A percentile compares a stretch with the other conserved stretches of the same genome.
These are phyloP conservation scores for Anadara kagoshimensis DNA, from an alignment of 1,140 invertebrate species.

Conservation along the genomic window DNA sequence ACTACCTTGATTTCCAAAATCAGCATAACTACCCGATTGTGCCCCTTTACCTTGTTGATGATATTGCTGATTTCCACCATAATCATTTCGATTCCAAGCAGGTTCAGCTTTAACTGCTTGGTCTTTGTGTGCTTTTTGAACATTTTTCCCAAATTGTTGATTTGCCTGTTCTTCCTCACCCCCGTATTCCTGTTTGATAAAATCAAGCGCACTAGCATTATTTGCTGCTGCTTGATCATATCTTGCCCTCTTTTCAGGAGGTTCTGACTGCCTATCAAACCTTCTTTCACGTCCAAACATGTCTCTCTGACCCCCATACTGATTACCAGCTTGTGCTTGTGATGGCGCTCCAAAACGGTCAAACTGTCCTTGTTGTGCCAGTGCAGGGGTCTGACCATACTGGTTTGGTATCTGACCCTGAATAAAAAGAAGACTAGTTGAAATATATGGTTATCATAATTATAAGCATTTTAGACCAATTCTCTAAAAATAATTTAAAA, in stretches of 20 bases:
- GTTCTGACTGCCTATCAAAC: conserved; percentile 38
- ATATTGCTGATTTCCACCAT: conserved; percentile 11
- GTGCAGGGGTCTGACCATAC: conserved; percentile 17
- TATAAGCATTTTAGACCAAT: too few species aligned
- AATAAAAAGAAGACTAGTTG: too few species aligned
- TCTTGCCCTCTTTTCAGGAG: conserved; percentile 42
- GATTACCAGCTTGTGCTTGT: conserved; percentile 17
- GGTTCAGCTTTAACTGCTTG: conserved; percentile 28
- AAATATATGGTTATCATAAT: too few species aligned
- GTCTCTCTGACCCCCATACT: conserved; percentile 10
- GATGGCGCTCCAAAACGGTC: conserved; percentile 18
- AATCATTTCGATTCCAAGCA: conserved; percentile 31
- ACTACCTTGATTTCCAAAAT: conserved; percentile 1
- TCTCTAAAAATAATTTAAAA: too few species aligned
- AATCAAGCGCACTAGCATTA: conserved; percentile 52
- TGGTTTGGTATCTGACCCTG: conserved; percentile 11
- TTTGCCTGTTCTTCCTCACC: conserved; percentile 38
- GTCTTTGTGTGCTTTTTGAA: conserved; percentile 17
- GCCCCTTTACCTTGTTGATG: not conserved
- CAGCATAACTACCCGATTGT: not conserved
- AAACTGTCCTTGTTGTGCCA: conserved; percentile 13
- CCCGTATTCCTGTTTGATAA: conserved; percentile 58
- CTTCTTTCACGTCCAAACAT: conserved; percentile 8
- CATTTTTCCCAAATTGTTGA: conserved; percentile 8
- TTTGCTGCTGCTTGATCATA: conserved; percentile 38